Percentiles rank a stretch among this genome's conserved stretches.
Evolutionary conservation across 2,888 invertebrate species (phyloP).

Genomic region (Horisme vitalbata): DNA sequence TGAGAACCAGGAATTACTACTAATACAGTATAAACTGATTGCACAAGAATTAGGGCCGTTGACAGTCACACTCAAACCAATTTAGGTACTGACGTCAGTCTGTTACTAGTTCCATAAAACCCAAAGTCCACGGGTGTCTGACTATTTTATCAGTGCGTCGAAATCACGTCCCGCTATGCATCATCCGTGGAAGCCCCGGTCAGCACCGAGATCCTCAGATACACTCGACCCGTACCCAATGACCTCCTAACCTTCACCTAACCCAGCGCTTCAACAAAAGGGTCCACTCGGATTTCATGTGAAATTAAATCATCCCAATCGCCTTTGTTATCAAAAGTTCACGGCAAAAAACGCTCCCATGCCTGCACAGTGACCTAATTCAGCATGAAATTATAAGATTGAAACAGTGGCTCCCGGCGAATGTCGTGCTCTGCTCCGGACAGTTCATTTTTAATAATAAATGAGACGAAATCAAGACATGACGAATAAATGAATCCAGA

Average conservation of each 20-base stretch:
- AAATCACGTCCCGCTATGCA: slow-evolving; percentile 53
- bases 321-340: slow-evolving; percentile 37
- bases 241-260: slow-evolving; percentile 51
- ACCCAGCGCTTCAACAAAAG: slow-evolving; percentile 38
- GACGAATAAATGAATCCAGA: slow-evolving; percentile 84
- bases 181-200: slow-evolving; percentile 55
- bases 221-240: slow-evolving; percentile 45
- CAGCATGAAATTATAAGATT: slow-evolving; percentile 79
- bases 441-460: slow-evolving; percentile 85
- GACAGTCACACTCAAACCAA: too few relatives aligned
- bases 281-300: slow-evolving; percentile 32
- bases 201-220: slow-evolving; percentile 58
- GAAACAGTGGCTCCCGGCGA: slow-evolving; percentile 76
- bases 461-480: slow-evolving; percentile 84
- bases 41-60: too few relatives aligned
- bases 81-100: too few relatives aligned
- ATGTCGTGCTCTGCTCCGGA: slow-evolving; percentile 76
- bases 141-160: slow-evolving; percentile 43
- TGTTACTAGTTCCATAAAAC: too few relatives aligned
- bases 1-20: too few relatives aligned
- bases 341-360: slow-evolving; percentile 40
- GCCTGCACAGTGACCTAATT: slow-evolving; percentile 61
- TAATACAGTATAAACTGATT: too few relatives aligned
- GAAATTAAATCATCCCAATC: slow-evolving; percentile 36
- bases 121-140: too few relatives aligned